Percentiles rank a stretch among this genome's conserved stretches.
Evolutionary conservation across 2,797 vertebrate genomes (phyloP).

Genomic region (Cryptoblepharus egeriae): DNA sequence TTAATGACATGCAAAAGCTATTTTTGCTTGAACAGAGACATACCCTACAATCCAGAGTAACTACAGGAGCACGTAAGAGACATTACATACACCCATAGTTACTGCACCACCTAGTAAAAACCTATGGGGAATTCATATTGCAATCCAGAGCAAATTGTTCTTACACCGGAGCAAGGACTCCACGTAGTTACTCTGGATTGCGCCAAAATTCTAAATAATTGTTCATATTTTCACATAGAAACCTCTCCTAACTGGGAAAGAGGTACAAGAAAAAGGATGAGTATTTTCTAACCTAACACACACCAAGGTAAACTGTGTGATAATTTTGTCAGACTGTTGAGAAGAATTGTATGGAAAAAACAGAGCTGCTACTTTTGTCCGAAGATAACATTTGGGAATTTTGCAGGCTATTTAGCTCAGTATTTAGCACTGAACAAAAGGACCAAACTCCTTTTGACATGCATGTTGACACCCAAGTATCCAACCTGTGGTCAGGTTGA

Average conservation of each 20-base stretch:
- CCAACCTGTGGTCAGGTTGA: too few species aligned
- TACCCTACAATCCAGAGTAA: too few species aligned
- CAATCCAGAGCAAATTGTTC: too few species aligned
- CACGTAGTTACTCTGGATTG: too few species aligned
- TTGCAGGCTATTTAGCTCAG: neutral
- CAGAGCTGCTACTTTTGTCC: neutral
- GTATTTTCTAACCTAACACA: neutral
- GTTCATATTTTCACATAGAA: too few species aligned
- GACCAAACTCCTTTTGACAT: neutral
- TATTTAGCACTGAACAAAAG: neutral
- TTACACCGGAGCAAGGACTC: too few species aligned
- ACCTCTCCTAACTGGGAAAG: too few species aligned
- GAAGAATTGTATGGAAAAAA: neutral
- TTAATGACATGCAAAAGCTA: neutral
- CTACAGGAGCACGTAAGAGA: too few species aligned
- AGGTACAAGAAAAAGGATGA: neutral
- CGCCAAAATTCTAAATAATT: too few species aligned
- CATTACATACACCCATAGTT: too few species aligned
- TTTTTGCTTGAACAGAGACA: neutral
- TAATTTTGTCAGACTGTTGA: constrained; percentile 3
- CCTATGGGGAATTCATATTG: too few species aligned
- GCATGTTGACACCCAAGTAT: neutral
- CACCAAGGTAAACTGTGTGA: neutral
- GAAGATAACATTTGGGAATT: neutral
- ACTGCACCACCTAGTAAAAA: too few species aligned